These are phyloP conservation scores for Chloromyia formosa DNA, from an alignment of 2,888 invertebrate genomes.

Conservation along the genomic window DNA sequence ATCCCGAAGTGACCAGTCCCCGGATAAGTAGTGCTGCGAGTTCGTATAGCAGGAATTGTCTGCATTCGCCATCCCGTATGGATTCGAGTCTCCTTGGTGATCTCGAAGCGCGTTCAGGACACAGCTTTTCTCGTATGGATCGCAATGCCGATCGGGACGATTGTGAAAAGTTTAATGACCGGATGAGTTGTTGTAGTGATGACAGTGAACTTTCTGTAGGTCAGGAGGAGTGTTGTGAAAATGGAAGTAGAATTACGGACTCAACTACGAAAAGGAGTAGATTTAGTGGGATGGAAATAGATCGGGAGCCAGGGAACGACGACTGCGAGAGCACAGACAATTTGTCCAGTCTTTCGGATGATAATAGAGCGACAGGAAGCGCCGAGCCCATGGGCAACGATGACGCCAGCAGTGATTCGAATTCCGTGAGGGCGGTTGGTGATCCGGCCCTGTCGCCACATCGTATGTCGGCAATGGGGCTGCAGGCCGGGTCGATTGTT, in stretches of 20 bases:
- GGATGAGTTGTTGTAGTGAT: constrained; percentile 76
- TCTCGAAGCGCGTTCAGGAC: constrained; percentile 42
- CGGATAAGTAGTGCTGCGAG: constrained; percentile 52
- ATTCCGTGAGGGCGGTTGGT: constrained; percentile 37
- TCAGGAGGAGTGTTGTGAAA: constrained; percentile 67
- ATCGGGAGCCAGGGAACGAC: constrained; percentile 20
- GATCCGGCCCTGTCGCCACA: constrained; percentile 53
- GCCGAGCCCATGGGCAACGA: constrained; percentile 42
- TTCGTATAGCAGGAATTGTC: constrained; percentile 22
- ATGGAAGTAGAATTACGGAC: constrained; percentile 47
- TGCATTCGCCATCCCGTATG: constrained; percentile 16
- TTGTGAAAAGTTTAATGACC: constrained; percentile 57
- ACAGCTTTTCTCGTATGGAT: constrained; percentile 22
- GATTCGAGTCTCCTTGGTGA: constrained; percentile 45
- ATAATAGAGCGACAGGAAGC: constrained; percentile 35
- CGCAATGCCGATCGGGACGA: constrained; percentile 46
- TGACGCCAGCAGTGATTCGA: constrained; percentile 49
- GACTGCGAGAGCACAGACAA: constrained; percentile 50
- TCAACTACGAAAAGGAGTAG: constrained; percentile 18
- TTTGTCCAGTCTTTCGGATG: constrained; percentile 47
- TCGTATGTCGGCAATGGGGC: constrained; percentile 51
- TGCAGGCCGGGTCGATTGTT: constrained; percentile 53
- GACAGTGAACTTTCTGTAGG: constrained; percentile 85
- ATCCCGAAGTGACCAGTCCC: constrained; percentile 59
- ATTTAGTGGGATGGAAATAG: constrained; percentile 14